These are phyloP conservation scores for Ophiodon elongatus DNA, from an alignment of 2,113 vertebrate genomes.

Conservation along the genomic window DNA sequence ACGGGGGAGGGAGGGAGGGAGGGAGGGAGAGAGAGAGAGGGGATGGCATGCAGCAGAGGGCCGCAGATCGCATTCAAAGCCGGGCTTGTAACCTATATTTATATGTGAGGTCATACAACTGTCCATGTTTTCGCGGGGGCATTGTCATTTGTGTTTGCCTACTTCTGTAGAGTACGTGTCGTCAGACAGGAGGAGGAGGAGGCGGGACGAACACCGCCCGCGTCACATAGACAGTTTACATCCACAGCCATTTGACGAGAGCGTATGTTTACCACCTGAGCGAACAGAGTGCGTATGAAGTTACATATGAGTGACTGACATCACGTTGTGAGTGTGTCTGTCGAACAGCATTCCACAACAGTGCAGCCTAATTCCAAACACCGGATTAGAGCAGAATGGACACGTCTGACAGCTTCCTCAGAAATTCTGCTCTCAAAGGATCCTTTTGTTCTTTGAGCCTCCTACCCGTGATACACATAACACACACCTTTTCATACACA, in stretches of 20 bases:
- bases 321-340: constrained; percentile 3
- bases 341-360: constrained; percentile 57
- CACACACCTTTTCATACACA: constrained; percentile 8
- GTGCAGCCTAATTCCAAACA: constrained; percentile 59
- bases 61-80: not conserved
- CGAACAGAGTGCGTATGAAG: not conserved
- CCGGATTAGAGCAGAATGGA: constrained; percentile 61
- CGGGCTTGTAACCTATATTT: not conserved
- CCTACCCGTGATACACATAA: not conserved
- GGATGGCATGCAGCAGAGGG: no score
- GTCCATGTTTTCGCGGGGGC: not conserved
- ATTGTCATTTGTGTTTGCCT: not conserved
- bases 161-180: not conserved
- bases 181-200: not conserved
- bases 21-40: no score
- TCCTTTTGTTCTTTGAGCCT: constrained; percentile 65
- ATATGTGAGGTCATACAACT: not conserved
- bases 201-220: not conserved
- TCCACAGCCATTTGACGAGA: not conserved
- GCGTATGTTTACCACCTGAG: constrained; percentile 24
- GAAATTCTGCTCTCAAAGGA: constrained; percentile 55
- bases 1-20: no score
- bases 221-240: not conserved
- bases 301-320: constrained; percentile 16
- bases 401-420: constrained; percentile 57